phyloP scores from a whole-genome alignment of 2,888 invertebrate species.

The Dynastes maya region DNA sequence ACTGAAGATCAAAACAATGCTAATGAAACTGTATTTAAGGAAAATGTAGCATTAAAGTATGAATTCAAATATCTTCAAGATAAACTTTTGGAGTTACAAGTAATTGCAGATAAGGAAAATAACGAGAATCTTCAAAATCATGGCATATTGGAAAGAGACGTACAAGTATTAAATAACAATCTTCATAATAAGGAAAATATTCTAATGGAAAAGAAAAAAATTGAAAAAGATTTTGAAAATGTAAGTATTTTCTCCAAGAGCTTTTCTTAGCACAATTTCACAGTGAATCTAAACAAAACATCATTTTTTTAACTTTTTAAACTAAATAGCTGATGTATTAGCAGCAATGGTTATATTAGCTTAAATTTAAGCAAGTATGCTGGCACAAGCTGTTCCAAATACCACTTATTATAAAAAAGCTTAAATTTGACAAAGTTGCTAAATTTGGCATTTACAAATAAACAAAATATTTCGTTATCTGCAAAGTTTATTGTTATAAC shows the following conservation, averaged over 20 bases:
- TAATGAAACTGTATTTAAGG: neutral
- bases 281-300: no score
- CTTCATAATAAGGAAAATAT: neutral
- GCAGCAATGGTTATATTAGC: no score
- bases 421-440: no score
- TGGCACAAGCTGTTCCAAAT: no score
- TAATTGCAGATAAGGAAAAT: neutral
- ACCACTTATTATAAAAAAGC: no score
- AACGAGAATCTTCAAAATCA: neutral
- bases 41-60: conserved; percentile 2
- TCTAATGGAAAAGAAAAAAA: conserved; percentile 6
- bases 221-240: neutral
- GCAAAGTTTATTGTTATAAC: no score
- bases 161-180: neutral
- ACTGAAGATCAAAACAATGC: neutral
- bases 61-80: neutral
- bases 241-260: conserved; percentile 8
- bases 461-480: no score
- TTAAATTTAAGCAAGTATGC: no score
- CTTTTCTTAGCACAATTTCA: no score
- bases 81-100: neutral
- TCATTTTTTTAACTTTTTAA: no score
- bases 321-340: no score
- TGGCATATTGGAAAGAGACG: neutral
- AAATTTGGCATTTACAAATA: no score